Evolutionary conservation across 2,797 vertebrate species (phyloP).

Genomic region (Pangasius macronema): DNA sequence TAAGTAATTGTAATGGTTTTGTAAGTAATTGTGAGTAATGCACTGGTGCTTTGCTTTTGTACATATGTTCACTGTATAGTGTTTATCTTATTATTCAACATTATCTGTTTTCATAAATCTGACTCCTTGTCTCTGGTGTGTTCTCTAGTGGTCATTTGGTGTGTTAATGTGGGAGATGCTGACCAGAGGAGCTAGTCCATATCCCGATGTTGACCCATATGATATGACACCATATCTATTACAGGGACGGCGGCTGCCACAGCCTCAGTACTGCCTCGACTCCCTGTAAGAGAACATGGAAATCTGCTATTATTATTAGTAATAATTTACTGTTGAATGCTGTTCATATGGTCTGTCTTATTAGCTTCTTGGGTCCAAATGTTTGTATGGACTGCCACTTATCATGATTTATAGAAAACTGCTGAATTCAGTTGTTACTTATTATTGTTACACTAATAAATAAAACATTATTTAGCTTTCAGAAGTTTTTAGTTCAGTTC

Average conservation of each 20-base stretch:
- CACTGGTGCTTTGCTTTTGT: not conserved
- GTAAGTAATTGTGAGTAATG: constrained; percentile 61
- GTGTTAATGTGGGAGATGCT: constrained; percentile 97
- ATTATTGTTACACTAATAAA: not conserved
- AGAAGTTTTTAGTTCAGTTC: not conserved
- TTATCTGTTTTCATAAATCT: not conserved
- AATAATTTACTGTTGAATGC: not conserved
- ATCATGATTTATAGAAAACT: not conserved
- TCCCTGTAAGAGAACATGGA: constrained; percentile 80
- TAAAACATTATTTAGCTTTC: not conserved
- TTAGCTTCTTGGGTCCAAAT: not conserved
- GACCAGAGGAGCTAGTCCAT: constrained; percentile 91
- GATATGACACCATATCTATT: constrained; percentile 88
- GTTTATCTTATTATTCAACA: not conserved
- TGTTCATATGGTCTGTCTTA: not conserved
- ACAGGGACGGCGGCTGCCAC: constrained; percentile 87
- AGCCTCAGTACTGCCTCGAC: constrained; percentile 90
- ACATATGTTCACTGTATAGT: not conserved
- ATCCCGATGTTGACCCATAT: constrained; percentile 90
- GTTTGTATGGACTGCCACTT: not conserved
- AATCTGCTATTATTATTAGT: not conserved
- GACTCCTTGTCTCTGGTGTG: constrained; percentile 9
- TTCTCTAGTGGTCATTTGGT: constrained; percentile 92
- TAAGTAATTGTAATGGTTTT: constrained; percentile 57
- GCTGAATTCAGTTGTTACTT: not conserved